Evolutionary conservation across 30 jellyfish, hydroid and myxozoan species (phyloP), one percentile per base, ranked within the genome.

Genomic region (Aurelia coerulea): DNA sequence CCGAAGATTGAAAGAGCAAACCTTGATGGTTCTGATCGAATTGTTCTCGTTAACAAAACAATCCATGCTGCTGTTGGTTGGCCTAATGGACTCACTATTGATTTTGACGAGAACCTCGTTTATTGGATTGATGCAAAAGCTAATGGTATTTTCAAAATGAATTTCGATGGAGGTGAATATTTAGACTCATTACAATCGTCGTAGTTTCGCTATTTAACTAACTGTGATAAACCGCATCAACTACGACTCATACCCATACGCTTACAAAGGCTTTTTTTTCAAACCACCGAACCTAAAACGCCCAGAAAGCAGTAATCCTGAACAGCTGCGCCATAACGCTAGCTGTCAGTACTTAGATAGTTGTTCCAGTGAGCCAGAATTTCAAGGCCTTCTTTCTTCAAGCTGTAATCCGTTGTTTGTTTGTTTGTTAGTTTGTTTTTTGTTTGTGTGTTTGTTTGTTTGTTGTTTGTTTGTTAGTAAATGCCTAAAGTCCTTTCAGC

Each of bases 81-180:
- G 99, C 97, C 99, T 32, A 95, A 89, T 79, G 97, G 99, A 10
- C 67, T 95, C 50, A 68, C 99, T 1, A 79, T 95, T 41, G 99
- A 95, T 73, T 87, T 83, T 34, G 89, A 68, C 5, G 52, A 90
- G 1, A 87, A 90, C 58, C 16, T 76, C 34, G 58, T 95, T 50
- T 95, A 95, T 68, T 95, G 99, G 99, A 85, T 76, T 16, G 99
- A 95, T 95, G 97, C 97, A 1, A 80, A 80, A 19, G 81, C 91
- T 10, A 97, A 90, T 62, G 88, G 42, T 1, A 73, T 95, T 63
- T 77, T 76, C 69, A 39, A 75, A 31, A 95, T 95, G 99, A 82
- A 79, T 68, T n/a, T 95, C 62, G 68, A 95, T 70, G 99, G 99
- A 85, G 99, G 99, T 95, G 78, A 51, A 31, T 46, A 5, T 39